These are phyloP conservation scores for Heliconius congener DNA, from an alignment of 1,140 invertebrate species.

Conservation along the genomic window DNA sequence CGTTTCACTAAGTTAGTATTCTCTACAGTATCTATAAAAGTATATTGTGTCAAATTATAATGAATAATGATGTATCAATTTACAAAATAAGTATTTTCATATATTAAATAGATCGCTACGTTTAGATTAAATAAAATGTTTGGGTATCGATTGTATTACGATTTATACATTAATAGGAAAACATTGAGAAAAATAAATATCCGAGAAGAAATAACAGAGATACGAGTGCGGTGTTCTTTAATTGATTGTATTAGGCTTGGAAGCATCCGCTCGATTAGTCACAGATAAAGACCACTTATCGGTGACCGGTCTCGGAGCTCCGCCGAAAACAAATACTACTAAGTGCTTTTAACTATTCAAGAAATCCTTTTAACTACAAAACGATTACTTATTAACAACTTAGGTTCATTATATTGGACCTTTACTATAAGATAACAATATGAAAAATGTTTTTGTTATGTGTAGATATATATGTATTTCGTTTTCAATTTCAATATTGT, in stretches of 20 bases:
- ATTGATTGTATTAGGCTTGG: slow-evolving; percentile 51
- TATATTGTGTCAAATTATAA: not conserved
- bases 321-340: slow-evolving; percentile 47
- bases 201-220: slow-evolving; percentile 7
- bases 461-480: too few relatives aligned
- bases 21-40: too few relatives aligned
- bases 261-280: slow-evolving; percentile 56
- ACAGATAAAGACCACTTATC: slow-evolving; percentile 62
- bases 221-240: slow-evolving; percentile 37
- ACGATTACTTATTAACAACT: slow-evolving; percentile 14
- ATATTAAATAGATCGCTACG: not conserved
- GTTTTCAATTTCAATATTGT: too few relatives aligned
- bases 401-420: not conserved
- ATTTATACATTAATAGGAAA: not conserved
- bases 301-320: slow-evolving; percentile 39
- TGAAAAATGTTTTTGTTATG: slow-evolving; percentile 32
- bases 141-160: not conserved
- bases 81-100: too few relatives aligned
- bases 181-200: slow-evolving; percentile 15
- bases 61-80: not conserved
- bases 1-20: not conserved
- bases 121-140: slow-evolving; percentile 2
- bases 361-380: slow-evolving; percentile 19
- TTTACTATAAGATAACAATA: not conserved
- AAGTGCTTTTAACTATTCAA: slow-evolving; percentile 59